Percentiles rank a stretch among this genome's conserved stretches.
Evolutionary conservation across 2,888 invertebrate genomes (phyloP).

Genomic region (Nomada flava): DNA sequence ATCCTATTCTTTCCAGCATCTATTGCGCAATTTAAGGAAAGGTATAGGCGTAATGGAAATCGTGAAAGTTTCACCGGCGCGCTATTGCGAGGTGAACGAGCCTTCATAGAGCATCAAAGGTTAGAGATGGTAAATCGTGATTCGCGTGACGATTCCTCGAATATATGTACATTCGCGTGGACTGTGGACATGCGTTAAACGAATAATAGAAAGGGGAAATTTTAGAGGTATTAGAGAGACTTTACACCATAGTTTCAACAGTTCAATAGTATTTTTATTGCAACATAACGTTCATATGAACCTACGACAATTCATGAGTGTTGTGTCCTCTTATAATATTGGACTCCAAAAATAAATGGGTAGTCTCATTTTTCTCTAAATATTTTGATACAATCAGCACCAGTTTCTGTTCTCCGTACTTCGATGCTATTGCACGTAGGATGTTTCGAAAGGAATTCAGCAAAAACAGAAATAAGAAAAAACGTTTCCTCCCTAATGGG

Average conservation of each 20-base stretch:
- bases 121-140: slow-evolving; percentile 32
- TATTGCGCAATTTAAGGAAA: slow-evolving; percentile 46
- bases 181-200: no score
- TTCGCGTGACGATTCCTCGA: slow-evolving; percentile 27
- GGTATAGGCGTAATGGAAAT: slow-evolving; percentile 42
- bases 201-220: no score
- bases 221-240: neutral
- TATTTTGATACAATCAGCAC: no score
- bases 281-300: no score
- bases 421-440: no score
- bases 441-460: no score
- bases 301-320: no score
- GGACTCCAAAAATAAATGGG: no score
- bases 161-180: neutral
- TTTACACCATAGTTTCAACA: neutral
- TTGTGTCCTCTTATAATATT: no score
- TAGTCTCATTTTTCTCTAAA: no score
- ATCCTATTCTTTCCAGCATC: neutral
- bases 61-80: slow-evolving; percentile 52
- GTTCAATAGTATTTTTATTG: no score
- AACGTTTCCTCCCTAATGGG: neutral
- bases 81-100: neutral
- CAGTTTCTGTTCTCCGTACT: neutral
- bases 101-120: slow-evolving; percentile 29
- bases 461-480: no score